Evolutionary conservation across 2,888 invertebrate species (phyloP).

Genomic region (Dicycla oo): DNA sequence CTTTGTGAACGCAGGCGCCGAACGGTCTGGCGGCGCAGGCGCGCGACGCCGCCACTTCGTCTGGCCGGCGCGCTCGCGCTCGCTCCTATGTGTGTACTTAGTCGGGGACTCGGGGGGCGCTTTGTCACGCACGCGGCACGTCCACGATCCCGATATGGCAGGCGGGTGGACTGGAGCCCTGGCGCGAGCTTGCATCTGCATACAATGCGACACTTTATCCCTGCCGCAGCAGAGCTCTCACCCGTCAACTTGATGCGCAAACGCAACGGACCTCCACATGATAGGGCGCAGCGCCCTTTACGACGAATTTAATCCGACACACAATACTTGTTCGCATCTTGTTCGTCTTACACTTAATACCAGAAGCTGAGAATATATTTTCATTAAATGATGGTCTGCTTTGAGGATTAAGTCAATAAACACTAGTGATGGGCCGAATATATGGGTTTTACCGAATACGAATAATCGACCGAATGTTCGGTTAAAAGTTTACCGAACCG

Average conservation of each 20-base stretch:
- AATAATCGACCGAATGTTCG: too few species aligned
- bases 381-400: conserved; percentile 19
- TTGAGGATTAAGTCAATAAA: conserved; percentile 13
- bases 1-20: conserved; percentile 89
- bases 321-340: not conserved
- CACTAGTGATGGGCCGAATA: too few species aligned
- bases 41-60: conserved; percentile 74
- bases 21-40: conserved; percentile 81
- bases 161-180: conserved; percentile 55
- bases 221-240: conserved; percentile 28
- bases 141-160: conserved; percentile 63
- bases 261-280: conserved; percentile 24
- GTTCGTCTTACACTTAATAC: conserved; percentile 11
- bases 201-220: conserved; percentile 71
- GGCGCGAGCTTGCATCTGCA: conserved; percentile 72
- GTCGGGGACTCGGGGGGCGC: too few species aligned
- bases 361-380: conserved; percentile 24
- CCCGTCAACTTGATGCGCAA: conserved; percentile 17
- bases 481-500: too few species aligned
- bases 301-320: conserved; percentile 31
- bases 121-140: conserved; percentile 66
- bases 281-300: conserved; percentile 14
- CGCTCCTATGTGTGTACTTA: conserved; percentile 35
- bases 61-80: conserved; percentile 76
- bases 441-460: too few species aligned